phyloP scores from a whole-genome alignment of 2,888 invertebrate species.

The Lasioglossum morio region DNA sequence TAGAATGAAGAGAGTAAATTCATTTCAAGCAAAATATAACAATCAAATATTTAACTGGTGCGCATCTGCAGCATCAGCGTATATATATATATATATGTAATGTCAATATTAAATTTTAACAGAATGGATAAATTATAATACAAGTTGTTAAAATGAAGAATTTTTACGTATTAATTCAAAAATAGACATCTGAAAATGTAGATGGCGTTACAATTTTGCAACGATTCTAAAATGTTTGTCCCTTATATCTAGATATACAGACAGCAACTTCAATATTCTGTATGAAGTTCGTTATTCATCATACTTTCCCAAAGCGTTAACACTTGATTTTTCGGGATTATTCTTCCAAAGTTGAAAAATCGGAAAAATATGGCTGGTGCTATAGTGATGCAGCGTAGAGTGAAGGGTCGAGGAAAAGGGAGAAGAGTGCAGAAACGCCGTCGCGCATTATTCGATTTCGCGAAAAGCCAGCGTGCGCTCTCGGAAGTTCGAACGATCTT shows the following conservation, averaged over 20 bases:
- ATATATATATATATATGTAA: too few species aligned
- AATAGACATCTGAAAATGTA: not conserved
- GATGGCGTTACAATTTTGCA: not conserved
- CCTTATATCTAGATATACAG: not conserved
- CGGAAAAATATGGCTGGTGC: not conserved
- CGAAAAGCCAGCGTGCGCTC: slow-evolving; percentile 25
- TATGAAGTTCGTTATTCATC: not conserved
- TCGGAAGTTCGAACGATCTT: slow-evolving; percentile 30
- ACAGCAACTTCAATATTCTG: not conserved
- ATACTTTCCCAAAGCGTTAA: not conserved
- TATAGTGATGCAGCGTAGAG: not conserved
- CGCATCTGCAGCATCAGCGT: too few species aligned
- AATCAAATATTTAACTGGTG: not conserved
- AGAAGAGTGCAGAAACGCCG: slow-evolving; percentile 6
- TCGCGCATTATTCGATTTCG: slow-evolving; percentile 53
- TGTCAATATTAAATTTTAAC: too few species aligned
- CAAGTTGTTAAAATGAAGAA: too few species aligned
- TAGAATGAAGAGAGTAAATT: not conserved
- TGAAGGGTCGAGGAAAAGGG: not conserved
- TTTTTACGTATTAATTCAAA: too few species aligned
- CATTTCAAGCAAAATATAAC: not conserved
- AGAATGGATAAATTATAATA: too few species aligned
- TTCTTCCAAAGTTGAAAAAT: not conserved
- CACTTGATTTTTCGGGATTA: not conserved
- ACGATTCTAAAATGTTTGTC: not conserved